A percentile compares a stretch with the other conserved stretches of the same genome.
Evolutionary conservation across 2,797 vertebrate species (phyloP).

Genomic region (Chrosomus eos): DNA sequence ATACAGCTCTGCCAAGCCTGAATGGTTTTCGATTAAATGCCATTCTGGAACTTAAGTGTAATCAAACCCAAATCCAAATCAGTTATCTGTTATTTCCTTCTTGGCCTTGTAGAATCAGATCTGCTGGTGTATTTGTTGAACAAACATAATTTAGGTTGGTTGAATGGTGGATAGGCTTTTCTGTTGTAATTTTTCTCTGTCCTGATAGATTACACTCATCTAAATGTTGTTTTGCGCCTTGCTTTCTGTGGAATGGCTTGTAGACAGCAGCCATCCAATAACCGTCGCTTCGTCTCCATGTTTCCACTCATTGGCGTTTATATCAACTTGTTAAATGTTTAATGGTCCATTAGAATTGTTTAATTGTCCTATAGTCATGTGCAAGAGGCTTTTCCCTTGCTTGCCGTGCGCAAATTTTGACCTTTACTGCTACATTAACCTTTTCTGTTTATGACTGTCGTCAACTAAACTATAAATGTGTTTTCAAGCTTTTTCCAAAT

Average conservation of each 20-base stretch:
- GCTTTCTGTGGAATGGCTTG: constrained; percentile 6
- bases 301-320: constrained; percentile 75
- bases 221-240: constrained; percentile 1
- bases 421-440: background rate
- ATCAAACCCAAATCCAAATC: constrained; percentile 3
- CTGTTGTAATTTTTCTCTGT: background rate
- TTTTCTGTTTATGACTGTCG: background rate
- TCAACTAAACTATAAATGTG: background rate
- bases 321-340: constrained; percentile 81
- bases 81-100: background rate
- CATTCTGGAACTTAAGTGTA: background rate
- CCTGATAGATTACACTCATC: background rate
- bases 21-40: constrained; percentile 22
- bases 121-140: constrained; percentile 17
- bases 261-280: background rate
- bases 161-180: background rate
- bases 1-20: constrained; percentile 9
- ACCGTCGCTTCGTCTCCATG: constrained; percentile 26
- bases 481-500: background rate
- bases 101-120: constrained; percentile 23
- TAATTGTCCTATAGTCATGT: constrained; percentile 64
- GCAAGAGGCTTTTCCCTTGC: background rate
- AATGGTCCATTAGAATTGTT: constrained; percentile 80
- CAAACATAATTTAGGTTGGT: background rate
- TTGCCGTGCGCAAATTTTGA: background rate